These are phyloP conservation scores for Holcopasites calliopsidis DNA, from an alignment of 1,140 invertebrate species.

Conservation along the genomic window DNA sequence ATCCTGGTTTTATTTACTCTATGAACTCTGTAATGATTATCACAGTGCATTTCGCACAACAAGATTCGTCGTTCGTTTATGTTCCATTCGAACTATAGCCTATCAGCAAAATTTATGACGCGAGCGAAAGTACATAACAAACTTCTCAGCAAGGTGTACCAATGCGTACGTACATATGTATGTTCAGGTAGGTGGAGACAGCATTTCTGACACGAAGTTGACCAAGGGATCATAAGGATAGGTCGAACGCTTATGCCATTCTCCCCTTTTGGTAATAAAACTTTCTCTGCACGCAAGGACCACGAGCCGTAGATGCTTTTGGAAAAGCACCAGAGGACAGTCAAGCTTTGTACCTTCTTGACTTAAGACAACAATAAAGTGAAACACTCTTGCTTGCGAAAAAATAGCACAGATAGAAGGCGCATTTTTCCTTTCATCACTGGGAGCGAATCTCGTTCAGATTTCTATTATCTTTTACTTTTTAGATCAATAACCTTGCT, in stretches of 20 bases:
- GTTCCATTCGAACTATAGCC: too few relatives aligned
- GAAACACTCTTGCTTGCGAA: neutral
- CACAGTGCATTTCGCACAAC: too few relatives aligned
- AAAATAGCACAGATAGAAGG: neutral
- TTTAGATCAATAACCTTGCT: too few relatives aligned
- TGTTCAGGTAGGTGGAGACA: too few relatives aligned
- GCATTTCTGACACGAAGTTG: neutral
- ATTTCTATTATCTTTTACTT: too few relatives aligned
- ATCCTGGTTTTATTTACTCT: too few relatives aligned
- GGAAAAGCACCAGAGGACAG: neutral
- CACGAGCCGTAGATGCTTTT: neutral
- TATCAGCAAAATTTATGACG: neutral
- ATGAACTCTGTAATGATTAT: too few relatives aligned
- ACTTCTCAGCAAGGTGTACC: neutral
- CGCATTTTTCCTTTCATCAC: conserved; percentile 8
- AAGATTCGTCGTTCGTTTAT: too few relatives aligned
- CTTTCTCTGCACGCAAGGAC: neutral
- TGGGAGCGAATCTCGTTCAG: neutral
- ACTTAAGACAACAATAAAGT: neutral
- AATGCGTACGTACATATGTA: too few relatives aligned
- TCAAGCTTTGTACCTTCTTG: neutral
- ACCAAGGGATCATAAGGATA: neutral
- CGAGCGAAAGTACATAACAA: neutral
- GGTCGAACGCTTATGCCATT: neutral
- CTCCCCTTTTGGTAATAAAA: neutral